Conservation (phyloP, 1,140 invertebrate genomes). For the Drosophila setifemur region DNA sequence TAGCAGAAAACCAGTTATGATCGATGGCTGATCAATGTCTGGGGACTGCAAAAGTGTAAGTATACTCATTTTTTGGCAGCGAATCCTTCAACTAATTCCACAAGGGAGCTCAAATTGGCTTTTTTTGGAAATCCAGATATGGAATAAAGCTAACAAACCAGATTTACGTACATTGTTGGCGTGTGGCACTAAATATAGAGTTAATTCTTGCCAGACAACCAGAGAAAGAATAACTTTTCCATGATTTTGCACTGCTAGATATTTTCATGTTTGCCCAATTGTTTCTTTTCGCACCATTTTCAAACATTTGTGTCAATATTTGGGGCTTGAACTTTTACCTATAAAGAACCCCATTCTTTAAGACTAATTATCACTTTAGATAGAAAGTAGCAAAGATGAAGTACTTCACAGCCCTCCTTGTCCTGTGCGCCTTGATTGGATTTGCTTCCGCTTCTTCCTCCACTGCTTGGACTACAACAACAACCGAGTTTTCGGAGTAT, state of each 20-base stretch:
- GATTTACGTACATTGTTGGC: neutral
- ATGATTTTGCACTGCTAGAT: neutral
- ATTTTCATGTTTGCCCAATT: slow-evolving; percentile 4
- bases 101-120: slow-evolving; percentile 33
- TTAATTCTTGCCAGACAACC: neutral
- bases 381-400: too few species aligned
- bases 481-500: neutral
- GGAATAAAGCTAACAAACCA: neutral
- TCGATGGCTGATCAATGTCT: slow-evolving; percentile 27
- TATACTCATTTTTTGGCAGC: slow-evolving; percentile 4
- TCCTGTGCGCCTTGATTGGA: neutral
- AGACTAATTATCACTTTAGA: neutral
- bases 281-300: neutral
- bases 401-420: neutral
- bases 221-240: neutral
- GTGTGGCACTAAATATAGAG: neutral
- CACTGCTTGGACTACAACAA: neutral
- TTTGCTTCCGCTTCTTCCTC: neutral
- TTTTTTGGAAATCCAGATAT: neutral
- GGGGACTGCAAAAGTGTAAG: neutral
- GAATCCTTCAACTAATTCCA: slow-evolving; percentile 51
- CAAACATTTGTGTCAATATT: slow-evolving; percentile 9
- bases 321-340: neutral
- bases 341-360: too few species aligned
- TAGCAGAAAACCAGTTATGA: slow-evolving; percentile 23